Conservation (phyloP, 1,140 invertebrate species). For the Macrostomum lignano region DNA sequence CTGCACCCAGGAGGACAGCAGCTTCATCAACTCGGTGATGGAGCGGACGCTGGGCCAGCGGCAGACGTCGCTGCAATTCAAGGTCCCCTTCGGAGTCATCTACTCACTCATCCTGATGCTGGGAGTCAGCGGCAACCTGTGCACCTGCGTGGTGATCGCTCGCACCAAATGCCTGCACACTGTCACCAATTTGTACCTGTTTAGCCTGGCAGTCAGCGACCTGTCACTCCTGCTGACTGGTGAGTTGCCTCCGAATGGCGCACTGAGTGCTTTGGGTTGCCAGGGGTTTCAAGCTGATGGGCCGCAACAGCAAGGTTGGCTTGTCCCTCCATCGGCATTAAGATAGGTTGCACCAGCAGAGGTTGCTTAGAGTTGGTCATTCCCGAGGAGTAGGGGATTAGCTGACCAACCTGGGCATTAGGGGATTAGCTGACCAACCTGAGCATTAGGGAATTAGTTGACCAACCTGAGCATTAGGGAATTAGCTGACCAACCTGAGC, state of each 20-base stretch:
- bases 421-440: too few relatives aligned
- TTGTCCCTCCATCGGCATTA: too few relatives aligned
- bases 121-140: slow-evolving; percentile 16
- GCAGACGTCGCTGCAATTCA: neutral
- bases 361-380: too few relatives aligned
- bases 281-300: too few relatives aligned
- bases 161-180: slow-evolving; percentile 27
- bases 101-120: slow-evolving; percentile 16
- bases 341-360: too few relatives aligned
- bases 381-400: too few relatives aligned
- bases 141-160: slow-evolving; percentile 17
- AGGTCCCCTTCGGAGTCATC: slow-evolving; percentile 8
- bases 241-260: slow-evolving; percentile 7
- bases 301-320: too few relatives aligned
- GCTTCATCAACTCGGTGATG: neutral
- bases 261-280: too few relatives aligned
- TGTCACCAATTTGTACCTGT: slow-evolving; percentile 56
- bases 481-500: too few relatives aligned
- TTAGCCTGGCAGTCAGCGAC: slow-evolving; percentile 66
- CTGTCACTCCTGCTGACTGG: slow-evolving; percentile 41
- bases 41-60: neutral
- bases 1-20: neutral
- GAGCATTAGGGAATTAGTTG: too few relatives aligned
- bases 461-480: too few relatives aligned
- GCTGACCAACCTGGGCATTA: too few relatives aligned